Base-by-base conservation (phyloP, 2,797 vertebrate species). In the Pristis pectinata region DNA sequence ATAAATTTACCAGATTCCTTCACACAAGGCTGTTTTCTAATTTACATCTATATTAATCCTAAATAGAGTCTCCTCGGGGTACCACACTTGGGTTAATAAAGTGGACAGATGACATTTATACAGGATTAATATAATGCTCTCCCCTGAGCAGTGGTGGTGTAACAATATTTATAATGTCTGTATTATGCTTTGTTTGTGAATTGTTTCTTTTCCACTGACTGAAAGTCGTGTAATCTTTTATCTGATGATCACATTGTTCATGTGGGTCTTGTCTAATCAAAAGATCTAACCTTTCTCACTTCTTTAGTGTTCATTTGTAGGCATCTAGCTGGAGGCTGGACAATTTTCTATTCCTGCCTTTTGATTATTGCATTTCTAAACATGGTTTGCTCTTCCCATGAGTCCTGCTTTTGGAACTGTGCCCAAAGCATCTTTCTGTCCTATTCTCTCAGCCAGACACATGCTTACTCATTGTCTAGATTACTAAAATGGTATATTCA, bases 11-110 rank as follows among this genome's bases (percentile, higher is more conserved):
- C 24, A 93, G 17, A 49, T 74, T 72, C 41, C 67, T 27, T 49
- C 64, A 72, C 44, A 74, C 41, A 49, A 34, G 27, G 10, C 27
- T 72, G 30, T 74, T 70, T 70, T 44, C 70, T 93, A 74, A 93
- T 93, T 93, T 93, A 93, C 92, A 93, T 93, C 92, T 74, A 93
- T 53, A 74, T 93, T 93, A 74, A 93, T 93, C 70, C 92, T 93
- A 93, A 93, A 93, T 44, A 74, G 67, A 93, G 70, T 27, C 49
- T 74, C 92, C 87, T 74, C 41, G 74, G 67, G 70, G 92, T 74
- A 93, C 74, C 27, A 27, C 44, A 72, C 92, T 44, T 10, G 30
- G 92, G 92, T 74, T 93, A 91, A 91, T 93, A 93, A 93, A 93
- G 64, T 93, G 92, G 67, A 53, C 70, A 74, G 67, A 74, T 74